A percentile compares a stretch with the other conserved stretches of the same genome.
Conservation (phyloP, 2,888 invertebrate species). For the Vannuccia rotundouncinata region DNA sequence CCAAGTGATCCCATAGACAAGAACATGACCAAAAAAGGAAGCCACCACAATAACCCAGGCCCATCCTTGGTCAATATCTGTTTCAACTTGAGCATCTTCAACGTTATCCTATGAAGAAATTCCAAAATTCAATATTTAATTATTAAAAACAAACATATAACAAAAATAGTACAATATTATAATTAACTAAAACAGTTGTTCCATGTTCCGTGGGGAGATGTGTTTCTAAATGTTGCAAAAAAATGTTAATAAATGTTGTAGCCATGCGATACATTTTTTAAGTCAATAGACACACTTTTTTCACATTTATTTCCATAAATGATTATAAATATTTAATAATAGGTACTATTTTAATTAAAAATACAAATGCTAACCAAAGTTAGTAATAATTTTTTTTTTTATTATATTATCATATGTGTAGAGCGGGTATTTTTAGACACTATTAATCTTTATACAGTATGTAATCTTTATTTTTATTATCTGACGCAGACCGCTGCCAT, state of each 20-base stretch:
- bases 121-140: too few relatives aligned
- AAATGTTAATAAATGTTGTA: background rate
- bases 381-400: background rate
- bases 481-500: too few relatives aligned
- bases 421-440: too few relatives aligned
- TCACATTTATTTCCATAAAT: background rate
- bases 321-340: background rate
- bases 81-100: background rate
- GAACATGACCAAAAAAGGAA: background rate
- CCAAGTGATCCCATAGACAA: background rate
- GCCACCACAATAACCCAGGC: background rate
- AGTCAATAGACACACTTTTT: background rate
- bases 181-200: background rate
- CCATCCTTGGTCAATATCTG: background rate
- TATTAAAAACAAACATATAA: too few relatives aligned
- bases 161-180: too few relatives aligned
- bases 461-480: too few relatives aligned
- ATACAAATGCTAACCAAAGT: background rate
- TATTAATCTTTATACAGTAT: too few relatives aligned
- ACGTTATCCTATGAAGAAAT: too few relatives aligned
- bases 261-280: background rate
- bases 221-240: too few relatives aligned
- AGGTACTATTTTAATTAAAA: background rate
- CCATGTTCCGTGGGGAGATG: too few relatives aligned
- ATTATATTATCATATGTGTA: background rate